phyloP scores from a whole-genome alignment of 2,113 vertebrate genomes.

The Vireo altiloquus region DNA sequence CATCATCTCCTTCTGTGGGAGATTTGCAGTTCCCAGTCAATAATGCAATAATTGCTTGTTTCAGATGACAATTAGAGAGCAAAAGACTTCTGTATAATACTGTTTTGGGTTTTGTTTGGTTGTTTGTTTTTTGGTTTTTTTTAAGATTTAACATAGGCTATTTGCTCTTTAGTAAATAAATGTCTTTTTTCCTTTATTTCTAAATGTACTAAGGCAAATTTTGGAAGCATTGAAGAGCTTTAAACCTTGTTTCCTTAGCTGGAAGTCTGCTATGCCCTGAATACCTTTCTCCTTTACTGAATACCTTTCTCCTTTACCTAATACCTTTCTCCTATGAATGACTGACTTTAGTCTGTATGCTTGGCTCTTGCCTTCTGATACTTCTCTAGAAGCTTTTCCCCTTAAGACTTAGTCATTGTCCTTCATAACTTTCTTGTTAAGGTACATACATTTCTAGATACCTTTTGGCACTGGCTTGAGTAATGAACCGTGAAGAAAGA shows the following conservation, averaged over 20 bases:
- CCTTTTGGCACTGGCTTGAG: background rate
- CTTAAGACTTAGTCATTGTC: background rate
- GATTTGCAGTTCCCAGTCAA: background rate
- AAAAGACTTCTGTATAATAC: background rate
- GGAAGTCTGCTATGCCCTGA: accelerated
- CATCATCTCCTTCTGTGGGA: background rate
- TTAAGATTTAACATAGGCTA: accelerated
- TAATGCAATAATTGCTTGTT: conserved; percentile 3
- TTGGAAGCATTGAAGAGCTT: background rate
- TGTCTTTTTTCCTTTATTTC: background rate
- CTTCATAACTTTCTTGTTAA: background rate
- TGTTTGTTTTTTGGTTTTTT: too few species aligned
- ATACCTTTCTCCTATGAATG: background rate
- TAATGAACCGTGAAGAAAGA: background rate
- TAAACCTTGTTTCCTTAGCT: background rate
- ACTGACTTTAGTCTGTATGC: background rate
- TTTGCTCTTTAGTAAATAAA: background rate
- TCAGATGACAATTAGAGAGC: background rate
- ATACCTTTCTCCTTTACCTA: too few species aligned
- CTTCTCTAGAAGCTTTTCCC: background rate
- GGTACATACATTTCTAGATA: background rate
- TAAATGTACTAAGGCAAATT: background rate
- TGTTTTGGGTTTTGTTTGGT: background rate
- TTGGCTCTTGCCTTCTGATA: background rate
- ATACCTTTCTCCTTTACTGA: too few species aligned